phyloP scores from a whole-genome alignment of 2,888 invertebrate genomes.

The Spatulosminthurus flaviceps region DNA sequence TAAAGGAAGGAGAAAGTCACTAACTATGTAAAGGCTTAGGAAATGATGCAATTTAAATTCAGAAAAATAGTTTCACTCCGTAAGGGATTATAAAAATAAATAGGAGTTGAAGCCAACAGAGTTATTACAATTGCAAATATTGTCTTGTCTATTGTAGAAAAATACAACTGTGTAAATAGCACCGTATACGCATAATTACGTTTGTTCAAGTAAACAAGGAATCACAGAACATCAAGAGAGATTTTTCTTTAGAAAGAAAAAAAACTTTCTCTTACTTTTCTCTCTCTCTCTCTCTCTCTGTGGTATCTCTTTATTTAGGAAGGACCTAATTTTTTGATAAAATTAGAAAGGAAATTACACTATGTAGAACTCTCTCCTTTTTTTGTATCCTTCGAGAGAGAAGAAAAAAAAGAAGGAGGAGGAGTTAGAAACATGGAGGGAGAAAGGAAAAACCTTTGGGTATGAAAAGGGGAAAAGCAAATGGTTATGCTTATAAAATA shows the following conservation, averaged over 20 bases:
- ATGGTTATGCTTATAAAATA: constrained; percentile 8
- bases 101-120: constrained; percentile 8
- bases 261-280: too few relatives aligned
- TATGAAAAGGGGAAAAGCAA: background rate
- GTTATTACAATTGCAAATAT: constrained; percentile 28
- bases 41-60: constrained; percentile 30
- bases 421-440: background rate
- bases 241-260: too few relatives aligned
- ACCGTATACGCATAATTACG: too few relatives aligned
- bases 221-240: too few relatives aligned
- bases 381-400: too few relatives aligned
- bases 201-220: too few relatives aligned
- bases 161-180: too few relatives aligned
- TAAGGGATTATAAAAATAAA: constrained; percentile 22
- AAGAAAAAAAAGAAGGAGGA: background rate
- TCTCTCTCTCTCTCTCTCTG: too few relatives aligned
- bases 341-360: too few relatives aligned
- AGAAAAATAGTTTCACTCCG: constrained; percentile 22
- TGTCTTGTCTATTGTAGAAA: background rate
- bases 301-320: too few relatives aligned
- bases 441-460: background rate
- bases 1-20: background rate
- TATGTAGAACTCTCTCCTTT: too few relatives aligned
- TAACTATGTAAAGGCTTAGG: background rate
- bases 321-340: too few relatives aligned